Base-by-base conservation (phyloP, 2,113 vertebrate species). In the Barnardius zonarius region DNA sequence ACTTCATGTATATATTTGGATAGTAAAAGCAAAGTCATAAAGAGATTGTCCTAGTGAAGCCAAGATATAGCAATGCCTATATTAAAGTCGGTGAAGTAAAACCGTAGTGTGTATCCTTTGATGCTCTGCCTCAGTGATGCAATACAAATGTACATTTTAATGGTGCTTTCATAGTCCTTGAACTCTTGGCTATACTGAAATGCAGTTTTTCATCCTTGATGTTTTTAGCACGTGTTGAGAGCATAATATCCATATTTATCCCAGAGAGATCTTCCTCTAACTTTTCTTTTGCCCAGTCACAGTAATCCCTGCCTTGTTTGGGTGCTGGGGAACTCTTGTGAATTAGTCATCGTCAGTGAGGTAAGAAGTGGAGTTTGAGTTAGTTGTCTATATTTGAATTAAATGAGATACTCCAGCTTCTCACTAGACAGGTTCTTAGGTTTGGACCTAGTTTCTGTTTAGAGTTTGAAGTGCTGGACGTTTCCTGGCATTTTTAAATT, bases 121-220 rank as follows among this genome's bases (percentile, higher is more conserved):
- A 94, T 93, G 64, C 69, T 94, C 35, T 93, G 88, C 92, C 88
- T 78, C 92, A 87, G 80, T 94, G 90, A 90, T 91, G 90, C 92
- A 80, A 85, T 76, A 83, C 37, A 88, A 94, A 90, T 77, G 73
- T 57, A 76, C 28, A 7, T 92, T 96, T 95, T 93, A 95, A 86
- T 84, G 62, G 43, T 73, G 52, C 61, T 92, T 96, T 87, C 91
- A 79, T 41, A 57, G 83, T 57, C 62, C 57, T 92, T 93, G 80
- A 88, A 94, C 69, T 91, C 77, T 79, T 92, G 83, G 49, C 66
- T 91, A 30, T 69, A 88, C 28, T 82, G 77, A 93, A 92, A 76
- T 49, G 61, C 88, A 68, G 1, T 86, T 93, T 92, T 94, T 96
- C 83, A 91, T 85, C 76, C 77, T 78, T 82, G 37, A 93, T 93